A percentile compares a stretch with the other conserved stretches of the same genome.
phyloP scores from a whole-genome alignment of 2,888 invertebrate species.

The Hypena proboscidalis region DNA sequence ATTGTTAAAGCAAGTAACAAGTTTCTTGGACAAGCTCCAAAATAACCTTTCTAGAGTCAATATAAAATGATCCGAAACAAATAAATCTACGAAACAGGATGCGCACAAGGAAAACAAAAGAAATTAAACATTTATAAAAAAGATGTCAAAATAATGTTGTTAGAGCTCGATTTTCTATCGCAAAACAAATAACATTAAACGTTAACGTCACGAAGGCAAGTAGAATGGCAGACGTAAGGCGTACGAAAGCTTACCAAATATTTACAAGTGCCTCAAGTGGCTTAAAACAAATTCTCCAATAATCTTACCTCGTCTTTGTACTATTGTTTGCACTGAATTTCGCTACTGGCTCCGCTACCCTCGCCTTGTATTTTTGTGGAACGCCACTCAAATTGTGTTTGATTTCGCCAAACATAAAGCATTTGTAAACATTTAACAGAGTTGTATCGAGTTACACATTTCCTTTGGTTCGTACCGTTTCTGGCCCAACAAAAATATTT shows the following conservation, averaged over 20 bases:
- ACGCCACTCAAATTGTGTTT: slow-evolving; percentile 79
- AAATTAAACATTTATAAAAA: slow-evolving; percentile 35
- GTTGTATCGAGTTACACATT: slow-evolving; percentile 75
- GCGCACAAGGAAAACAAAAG: slow-evolving; percentile 18
- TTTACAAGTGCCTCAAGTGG: slow-evolving; percentile 80
- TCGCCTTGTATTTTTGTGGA: slow-evolving; percentile 72
- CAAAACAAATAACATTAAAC: slow-evolving; percentile 69
- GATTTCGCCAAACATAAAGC: slow-evolving; percentile 81
- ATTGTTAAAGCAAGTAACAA: background rate
- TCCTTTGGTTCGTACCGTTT: slow-evolving; percentile 62
- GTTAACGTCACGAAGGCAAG: slow-evolving; percentile 64
- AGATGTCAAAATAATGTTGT: slow-evolving; percentile 41
- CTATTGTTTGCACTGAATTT: slow-evolving; percentile 78
- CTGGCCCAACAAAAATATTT: slow-evolving; percentile 42
- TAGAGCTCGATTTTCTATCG: slow-evolving; percentile 43
- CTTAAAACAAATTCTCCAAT: slow-evolving; percentile 84
- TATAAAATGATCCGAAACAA: slow-evolving; percentile 16
- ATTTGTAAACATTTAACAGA: slow-evolving; percentile 78
- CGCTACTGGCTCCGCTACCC: slow-evolving; percentile 63
- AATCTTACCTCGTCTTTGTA: slow-evolving; percentile 76
- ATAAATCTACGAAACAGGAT: slow-evolving; percentile 15
- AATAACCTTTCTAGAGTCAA: slow-evolving; percentile 8
- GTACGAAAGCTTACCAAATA: slow-evolving; percentile 80
- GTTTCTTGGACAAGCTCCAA: slow-evolving; percentile 10
- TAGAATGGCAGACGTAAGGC: slow-evolving; percentile 63